Evolutionary conservation across 2,888 invertebrate genomes (phyloP), one percentile per base, ranked within the genome.

Genomic region (Drosophila hamatofila): DNA sequence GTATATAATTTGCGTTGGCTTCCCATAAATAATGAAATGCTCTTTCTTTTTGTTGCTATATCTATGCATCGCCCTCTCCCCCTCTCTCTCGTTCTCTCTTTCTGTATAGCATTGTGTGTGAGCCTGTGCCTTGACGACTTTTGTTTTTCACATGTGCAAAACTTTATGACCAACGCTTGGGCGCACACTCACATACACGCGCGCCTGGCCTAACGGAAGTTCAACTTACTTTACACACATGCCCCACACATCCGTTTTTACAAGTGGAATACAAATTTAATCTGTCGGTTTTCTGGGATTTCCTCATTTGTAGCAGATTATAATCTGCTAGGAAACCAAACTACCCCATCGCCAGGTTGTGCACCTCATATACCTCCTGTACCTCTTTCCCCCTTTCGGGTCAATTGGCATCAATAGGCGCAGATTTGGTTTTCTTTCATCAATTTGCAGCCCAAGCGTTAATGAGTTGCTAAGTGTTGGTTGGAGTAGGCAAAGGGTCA

Each of bases 241-340:
- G 79, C 71, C 70, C 73, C 72, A 75, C 72, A 75, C 79, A 73
- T 73, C 74, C 82, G 72, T 72, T 78, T 66, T 76, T 65, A 73
- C 69, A 74, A 80, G 73, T 81, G 81, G 72, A 76, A 81, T 85
- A 83, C 81, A 84, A 86, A 81, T 85, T 85, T 83, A 86, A 86
- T 86, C 83, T 76, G 81, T 72, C 73, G 81, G 81, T 80, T 80
- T 82, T 76, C 80, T 75, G 81, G 83, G 81, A 78, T 81, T 85
- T 83, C 67, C 87, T 75, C 85, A 85, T 87, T 86, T 85, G 87
- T 81, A 80, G 65, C 71, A 72, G 81, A 83, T 81, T 81, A 80
- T 73, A 86, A 80, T 82, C 76, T 76, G 25, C 46, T 18, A 11
- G n/a, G n/a, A 27, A 18, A 18, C 33, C 41, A 25, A 3, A 18